Evolutionary conservation across 2,888 invertebrate species (phyloP), one percentile per base, ranked within the genome.

Genomic region (Drosophila histrio): DNA sequence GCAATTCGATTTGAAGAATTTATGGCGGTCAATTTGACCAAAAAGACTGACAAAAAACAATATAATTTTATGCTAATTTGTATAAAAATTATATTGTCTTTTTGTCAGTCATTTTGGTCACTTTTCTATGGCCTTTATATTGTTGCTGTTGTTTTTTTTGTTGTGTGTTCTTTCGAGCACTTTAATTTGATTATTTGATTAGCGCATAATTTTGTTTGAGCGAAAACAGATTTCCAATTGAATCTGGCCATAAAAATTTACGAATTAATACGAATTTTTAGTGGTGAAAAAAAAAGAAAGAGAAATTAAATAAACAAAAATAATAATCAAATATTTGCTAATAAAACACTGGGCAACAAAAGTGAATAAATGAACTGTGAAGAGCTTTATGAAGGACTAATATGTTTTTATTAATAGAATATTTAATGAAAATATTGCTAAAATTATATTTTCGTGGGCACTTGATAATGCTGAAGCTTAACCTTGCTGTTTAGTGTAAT

Each of bases 111-210:
- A n/a, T n/a, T n/a, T 34, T 15, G 32, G 28, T 1, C 49, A 7
- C 1, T 17, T 41, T 49, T 17, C 32, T 52, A 9, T 32, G 39
- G 21, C 15, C 41, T 6, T 11, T 13, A 30, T 22, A 32, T 41
- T 26, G 9, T 22, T 24, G 3, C 13, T 24, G 7, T 19, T 44
- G 24, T 26, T 26, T 22, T 5, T 49, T 11, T 44, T 30, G 22
- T 17, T 38, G 4, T 7, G 15, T 13, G 5, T 52, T 39, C 8
- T 43, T 22, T 38, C 8, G 15, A 26, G 13, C 49, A 61, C 47
- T 44, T 63, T 24, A 44, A 65, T 66, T 60, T 34, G 72, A 71
- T 66, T 54, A 62, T 71, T 71, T 70, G 65, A 73, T 73, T 76
- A 59, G 21, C 72, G 56, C 54, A 21, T 46, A 50, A 71, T 71